Evolutionary conservation across 1,140 invertebrate species (phyloP), one percentile per base, ranked within the genome.

Genomic region (Zaprionus gabonicus): DNA sequence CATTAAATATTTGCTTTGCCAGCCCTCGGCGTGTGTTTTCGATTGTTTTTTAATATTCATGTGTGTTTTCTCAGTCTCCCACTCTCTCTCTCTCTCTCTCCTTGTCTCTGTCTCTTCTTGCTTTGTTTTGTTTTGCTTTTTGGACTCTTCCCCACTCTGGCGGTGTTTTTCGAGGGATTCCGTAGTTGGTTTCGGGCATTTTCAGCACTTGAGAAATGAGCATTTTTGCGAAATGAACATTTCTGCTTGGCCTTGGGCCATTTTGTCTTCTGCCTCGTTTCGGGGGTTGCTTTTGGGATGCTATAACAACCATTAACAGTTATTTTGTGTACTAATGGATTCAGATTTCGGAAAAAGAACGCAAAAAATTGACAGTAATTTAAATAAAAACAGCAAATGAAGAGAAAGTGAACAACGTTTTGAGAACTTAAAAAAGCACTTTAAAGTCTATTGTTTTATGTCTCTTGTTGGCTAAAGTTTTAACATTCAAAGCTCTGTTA

Each of bases 1-100:
- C 84, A 88, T 87, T 87, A 87, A 87, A 87, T 87, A 87, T 87
- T 87, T 87, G 83, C 51, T 87, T 87, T 82, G 83, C 51, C 72
- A 57, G 72, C 78, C 83, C 71, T 67, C 62, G 83, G 70, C 83
- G 80, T 88, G 80, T 86, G 83, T 88, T 87, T 83, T 87, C 63
- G 66, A 87, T 88, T 83, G 84, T 87, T 87, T 88, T 76, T 87
- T 83, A 80, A 88, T 87, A 87, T 88, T 71, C 83, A 84, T 78
- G 49, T 80, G 82, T 53, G 65, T 53, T n/a, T 44, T 44, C 15
- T 17, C 36, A 9, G 5, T 46, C 41, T 17, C n/a, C 7, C n/a
- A 6, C 6, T 44, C n/a, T 17, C 5, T 44, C 6, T 41, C 38
- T 41, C 38, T 41, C 38, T 41, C 4, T 5, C 28, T 31, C 9